Percentiles rank a stretch among this genome's conserved stretches.
Evolutionary conservation across 2,113 vertebrate genomes (phyloP).

Genomic region (Ploceus nigricollis): DNA sequence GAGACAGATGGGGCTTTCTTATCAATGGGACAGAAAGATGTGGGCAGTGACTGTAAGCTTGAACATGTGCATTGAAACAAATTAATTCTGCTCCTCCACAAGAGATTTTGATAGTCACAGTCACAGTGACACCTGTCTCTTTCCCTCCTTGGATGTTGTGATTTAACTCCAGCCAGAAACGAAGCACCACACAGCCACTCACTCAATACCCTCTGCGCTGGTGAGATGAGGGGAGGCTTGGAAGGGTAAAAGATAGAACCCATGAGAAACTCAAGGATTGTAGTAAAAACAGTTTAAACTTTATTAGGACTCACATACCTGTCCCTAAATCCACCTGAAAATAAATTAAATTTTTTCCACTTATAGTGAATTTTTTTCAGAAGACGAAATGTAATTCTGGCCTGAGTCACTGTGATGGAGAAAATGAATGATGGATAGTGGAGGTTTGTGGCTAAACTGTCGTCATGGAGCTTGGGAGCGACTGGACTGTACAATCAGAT

Average conservation of each 20-base stretch:
- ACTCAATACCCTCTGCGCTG: accelerated
- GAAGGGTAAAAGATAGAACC: neutral
- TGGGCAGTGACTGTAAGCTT: neutral
- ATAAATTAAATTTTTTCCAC: neutral
- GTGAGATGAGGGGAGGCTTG: neutral
- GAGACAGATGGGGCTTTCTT: neutral
- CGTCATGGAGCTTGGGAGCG: accelerated
- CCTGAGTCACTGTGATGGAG: neutral
- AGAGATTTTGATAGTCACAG: neutral
- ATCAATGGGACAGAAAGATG: neutral
- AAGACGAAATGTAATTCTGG: neutral
- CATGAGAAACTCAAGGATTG: accelerated
- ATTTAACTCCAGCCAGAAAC: neutral
- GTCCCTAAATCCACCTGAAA: neutral
- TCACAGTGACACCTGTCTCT: neutral
- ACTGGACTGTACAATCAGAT: neutral
- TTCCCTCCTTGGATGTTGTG: neutral
- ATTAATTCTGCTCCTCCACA: neutral
- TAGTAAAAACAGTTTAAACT: neutral
- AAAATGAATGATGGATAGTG: neutral
- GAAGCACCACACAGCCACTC: neutral
- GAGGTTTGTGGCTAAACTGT: neutral
- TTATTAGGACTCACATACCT: neutral
- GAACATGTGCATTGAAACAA: neutral
- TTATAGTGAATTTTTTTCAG: accelerated